Base-by-base conservation (phyloP, 2,797 vertebrate genomes). In the Sebastes miniatus region DNA sequence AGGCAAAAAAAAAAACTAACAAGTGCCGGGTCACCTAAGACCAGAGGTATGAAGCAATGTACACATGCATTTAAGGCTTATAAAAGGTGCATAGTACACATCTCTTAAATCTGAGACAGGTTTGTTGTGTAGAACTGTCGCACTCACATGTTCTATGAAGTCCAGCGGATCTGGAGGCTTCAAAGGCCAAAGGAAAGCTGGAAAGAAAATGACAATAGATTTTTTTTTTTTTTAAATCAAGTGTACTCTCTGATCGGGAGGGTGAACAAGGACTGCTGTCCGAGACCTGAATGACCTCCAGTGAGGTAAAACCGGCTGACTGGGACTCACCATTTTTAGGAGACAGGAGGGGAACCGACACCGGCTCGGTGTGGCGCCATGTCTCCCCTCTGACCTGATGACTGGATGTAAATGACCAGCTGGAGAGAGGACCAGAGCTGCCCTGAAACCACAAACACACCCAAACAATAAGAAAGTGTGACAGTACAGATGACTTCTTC, bases 121-220 rank as follows among this genome's bases (percentile, higher is more conserved):
- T 54, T 54, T 69, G 13, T 43, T 12, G 7, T 27, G 16, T 73
- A 11, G 5, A 72, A 31, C 14, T 20, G 24, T 6, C 39, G 14
- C 20, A 85, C 91, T 93, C 86, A 96, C 96, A 11, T 96, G 95
- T 54, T 95, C 54, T 39, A 61, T 72, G 68, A 95, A 94, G 74
- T 95, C 86, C 68, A 73, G 25, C 1, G 94, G 91, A 76, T 91
- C 69, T 2, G 84, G 74, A 63, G 68, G 89, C 4, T 5, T 39
- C 2, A 61, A 73, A 22, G 64, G 52, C 16, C 56, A 87, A 5
- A 76, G 83, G 25, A 71, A 69, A 57, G 63, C 83, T 88, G 82
- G 25, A 58, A 39, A 36, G 69, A 57, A 77, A 7, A 4, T 34
- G n/a, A 5, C 13, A 39, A 39, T 36, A 36, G 34, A 36, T 36